Conservation (phyloP, 2,797 vertebrate species). For the Chromobotia macracanthus region DNA sequence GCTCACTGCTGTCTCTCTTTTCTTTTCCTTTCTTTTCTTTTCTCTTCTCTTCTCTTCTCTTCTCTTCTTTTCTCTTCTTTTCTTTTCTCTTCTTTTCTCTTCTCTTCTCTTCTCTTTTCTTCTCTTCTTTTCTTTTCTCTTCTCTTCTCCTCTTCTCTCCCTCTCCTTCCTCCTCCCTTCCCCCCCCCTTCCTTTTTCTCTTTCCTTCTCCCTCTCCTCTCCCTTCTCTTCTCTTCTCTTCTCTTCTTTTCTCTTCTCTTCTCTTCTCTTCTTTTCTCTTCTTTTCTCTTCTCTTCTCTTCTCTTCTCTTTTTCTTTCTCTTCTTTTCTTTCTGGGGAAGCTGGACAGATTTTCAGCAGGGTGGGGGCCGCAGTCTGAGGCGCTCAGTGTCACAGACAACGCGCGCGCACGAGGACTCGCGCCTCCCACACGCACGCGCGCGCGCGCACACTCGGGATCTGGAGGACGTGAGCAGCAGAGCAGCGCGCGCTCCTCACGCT, state of each 20-base stretch:
- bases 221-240: conserved; percentile 54
- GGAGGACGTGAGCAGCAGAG: conserved; percentile 65
- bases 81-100: conserved; percentile 51
- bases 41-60: conserved; percentile 40
- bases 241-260: conserved; percentile 44
- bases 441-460: conserved; percentile 56
- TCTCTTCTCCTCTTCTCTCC: no score
- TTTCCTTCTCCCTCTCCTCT: conserved; percentile 45
- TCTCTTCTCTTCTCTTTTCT: conserved; percentile 58
- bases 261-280: conserved; percentile 54
- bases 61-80: conserved; percentile 44
- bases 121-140: conserved; percentile 51
- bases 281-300: conserved; percentile 51
- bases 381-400: conserved; percentile 64
- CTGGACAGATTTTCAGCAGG: conserved; percentile 57
- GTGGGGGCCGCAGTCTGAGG: conserved; percentile 72
- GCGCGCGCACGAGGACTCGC: conserved; percentile 64
- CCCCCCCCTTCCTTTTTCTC: no score
- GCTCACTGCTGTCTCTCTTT: conserved; percentile 36
- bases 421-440: conserved; percentile 64
- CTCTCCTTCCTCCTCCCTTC: no score
- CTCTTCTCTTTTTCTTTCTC: conserved; percentile 52
- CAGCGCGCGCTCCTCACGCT: conserved; percentile 46
- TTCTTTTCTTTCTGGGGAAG: conserved; percentile 60
- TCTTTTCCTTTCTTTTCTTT: conserved; percentile 18